Conservation (phyloP, 1,140 invertebrate species). For the Propsilocerus akamusi region DNA sequence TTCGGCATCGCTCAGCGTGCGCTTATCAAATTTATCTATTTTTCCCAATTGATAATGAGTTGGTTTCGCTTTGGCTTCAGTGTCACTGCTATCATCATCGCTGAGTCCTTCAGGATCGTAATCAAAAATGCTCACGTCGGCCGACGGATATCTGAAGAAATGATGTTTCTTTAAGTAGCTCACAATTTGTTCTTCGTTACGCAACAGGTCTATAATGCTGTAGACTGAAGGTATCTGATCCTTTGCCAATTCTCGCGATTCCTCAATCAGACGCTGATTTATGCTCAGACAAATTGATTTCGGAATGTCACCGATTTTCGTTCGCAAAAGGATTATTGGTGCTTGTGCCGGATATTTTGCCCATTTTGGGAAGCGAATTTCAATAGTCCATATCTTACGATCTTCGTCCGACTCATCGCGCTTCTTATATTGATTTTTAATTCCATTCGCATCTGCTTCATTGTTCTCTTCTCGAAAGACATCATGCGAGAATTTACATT, state of each 20-base stretch:
- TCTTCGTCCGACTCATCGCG: slow-evolving; percentile 9
- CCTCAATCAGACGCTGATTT: slow-evolving; percentile 36
- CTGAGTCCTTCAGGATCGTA: slow-evolving; percentile 6
- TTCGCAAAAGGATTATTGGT: slow-evolving; percentile 45
- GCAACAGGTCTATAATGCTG: slow-evolving; percentile 43
- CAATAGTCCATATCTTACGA: slow-evolving; percentile 33
- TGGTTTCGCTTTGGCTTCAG: slow-evolving; percentile 15
- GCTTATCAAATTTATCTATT: slow-evolving; percentile 21
- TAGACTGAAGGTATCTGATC: slow-evolving; percentile 48
- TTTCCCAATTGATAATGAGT: slow-evolving; percentile 38
- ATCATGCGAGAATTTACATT: slow-evolving; percentile 54
- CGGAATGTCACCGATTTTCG: slow-evolving; percentile 33
- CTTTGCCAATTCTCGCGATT: slow-evolving; percentile 37
- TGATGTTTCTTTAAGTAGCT: slow-evolving; percentile 33
- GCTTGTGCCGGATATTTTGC: slow-evolving; percentile 50
- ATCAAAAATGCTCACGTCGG: slow-evolving; percentile 18
- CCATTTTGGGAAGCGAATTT: slow-evolving; percentile 49
- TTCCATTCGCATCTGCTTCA: slow-evolving; percentile 17
- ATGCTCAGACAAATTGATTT: slow-evolving; percentile 38
- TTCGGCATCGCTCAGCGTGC: slow-evolving; percentile 28
- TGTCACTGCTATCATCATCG: neutral
- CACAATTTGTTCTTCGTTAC: slow-evolving; percentile 43
- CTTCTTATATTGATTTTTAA: slow-evolving; percentile 7
- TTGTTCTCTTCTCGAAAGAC: slow-evolving; percentile 20
- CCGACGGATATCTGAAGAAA: slow-evolving; percentile 30